Base-by-base conservation (phyloP, 2,797 vertebrate species). In the Nannoperca obscura region DNA sequence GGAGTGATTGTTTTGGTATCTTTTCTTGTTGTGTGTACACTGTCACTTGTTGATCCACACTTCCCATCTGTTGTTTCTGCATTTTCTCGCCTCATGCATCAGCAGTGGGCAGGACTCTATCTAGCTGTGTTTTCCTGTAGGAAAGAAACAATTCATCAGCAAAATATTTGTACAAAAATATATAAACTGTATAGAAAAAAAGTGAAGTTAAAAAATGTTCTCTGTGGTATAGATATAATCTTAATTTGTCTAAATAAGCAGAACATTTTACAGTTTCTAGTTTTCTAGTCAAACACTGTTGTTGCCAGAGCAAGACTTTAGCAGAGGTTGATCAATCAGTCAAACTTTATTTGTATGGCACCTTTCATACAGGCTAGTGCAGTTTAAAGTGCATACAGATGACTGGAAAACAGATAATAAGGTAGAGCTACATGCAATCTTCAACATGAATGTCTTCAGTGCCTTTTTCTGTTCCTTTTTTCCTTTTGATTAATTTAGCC, bases 101-200 rank as follows among this genome's bases (percentile, higher is more conserved):
- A 4, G 15, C 46, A 8, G 22, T 10, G 9, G 80, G 49, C 36
- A 78, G 24, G 7, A 76, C 72, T 81, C 80, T 80, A 5, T 55
- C 61, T 34, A 77, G 34, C 44, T 88, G 87, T 44, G 14, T 69
- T 91, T 92, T 93, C 77, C 94, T 95, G 82, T 27, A 4, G 13
- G 22, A 47, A 49, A 72, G 44, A 81, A 38, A 72, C 0, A 59
- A 71, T 22, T 46, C 24, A n/a, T 70, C 1, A 44, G 1, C 68
- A 2, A 71, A 3, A 63, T 36, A 67, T 5, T 36, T 6, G 7
- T 9, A 54, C 11, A 58, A 47, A 80, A 59, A 15, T 19, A 32
- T 32, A 42, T 22, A 27, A 32, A 63, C 10, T 44, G 19, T 10
- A 44, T 7, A 19, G 12, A 38, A 50, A 38, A 38, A 36, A 30